A percentile compares a stretch with the other conserved stretches of the same genome.
Conservation (phyloP, 1,140 invertebrate genomes). For the Patella vulgata region DNA sequence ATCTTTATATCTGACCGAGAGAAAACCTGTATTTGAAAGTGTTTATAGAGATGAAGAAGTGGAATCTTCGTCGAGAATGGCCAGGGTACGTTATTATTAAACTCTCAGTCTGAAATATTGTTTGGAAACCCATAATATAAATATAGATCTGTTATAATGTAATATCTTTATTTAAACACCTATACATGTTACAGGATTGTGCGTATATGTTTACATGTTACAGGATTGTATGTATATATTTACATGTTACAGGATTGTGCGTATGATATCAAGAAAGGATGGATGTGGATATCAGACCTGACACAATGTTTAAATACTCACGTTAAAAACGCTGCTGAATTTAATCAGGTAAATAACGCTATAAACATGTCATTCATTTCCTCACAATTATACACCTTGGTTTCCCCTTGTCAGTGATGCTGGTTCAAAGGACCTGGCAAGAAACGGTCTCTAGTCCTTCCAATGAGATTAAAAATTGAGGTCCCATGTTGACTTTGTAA, state of each 20-base stretch:
- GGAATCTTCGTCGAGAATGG: conserved; percentile 42
- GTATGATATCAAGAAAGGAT: conserved; percentile 46
- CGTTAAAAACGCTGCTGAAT: conserved; percentile 50
- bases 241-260: conserved; percentile 44
- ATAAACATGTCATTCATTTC: no score
- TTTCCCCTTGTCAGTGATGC: no score
- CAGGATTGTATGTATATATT: no score
- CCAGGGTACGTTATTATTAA: conserved; percentile 39
- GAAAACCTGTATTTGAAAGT: conserved; percentile 55
- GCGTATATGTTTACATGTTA: no score
- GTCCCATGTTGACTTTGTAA: no score
- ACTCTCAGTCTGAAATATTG: no score
- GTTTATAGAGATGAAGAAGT: conserved; percentile 52
- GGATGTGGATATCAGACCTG: conserved; percentile 52
- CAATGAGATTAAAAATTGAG: no score
- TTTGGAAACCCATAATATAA: no score
- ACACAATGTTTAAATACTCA: conserved; percentile 49
- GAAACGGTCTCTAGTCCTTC: no score
- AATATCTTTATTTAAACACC: not conserved
- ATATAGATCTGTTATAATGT: not conserved
- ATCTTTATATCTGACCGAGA: conserved; percentile 52
- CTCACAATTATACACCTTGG: no score
- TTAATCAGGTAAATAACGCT: conserved; percentile 47
- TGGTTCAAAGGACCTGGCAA: no score
- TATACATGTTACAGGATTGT: conserved; percentile 22